These are phyloP conservation scores for Macheiramphus alcinus DNA, from an alignment of 2,113 vertebrate genomes.

Conservation along the genomic window DNA sequence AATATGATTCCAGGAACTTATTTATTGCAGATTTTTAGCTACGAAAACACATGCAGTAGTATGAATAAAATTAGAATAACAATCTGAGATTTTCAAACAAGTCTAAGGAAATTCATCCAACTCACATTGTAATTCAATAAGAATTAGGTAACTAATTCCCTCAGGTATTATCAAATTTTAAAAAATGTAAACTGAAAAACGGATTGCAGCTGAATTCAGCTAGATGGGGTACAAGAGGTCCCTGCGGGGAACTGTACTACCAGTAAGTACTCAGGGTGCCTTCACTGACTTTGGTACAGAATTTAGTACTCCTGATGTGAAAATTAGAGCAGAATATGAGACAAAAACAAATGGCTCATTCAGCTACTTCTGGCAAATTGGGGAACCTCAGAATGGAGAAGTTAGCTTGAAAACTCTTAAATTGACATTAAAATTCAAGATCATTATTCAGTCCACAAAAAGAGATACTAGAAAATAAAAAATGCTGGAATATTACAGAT, in stretches of 20 bases:
- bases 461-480: background rate
- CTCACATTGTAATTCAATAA: background rate
- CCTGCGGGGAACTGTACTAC: background rate
- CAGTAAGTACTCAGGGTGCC: background rate
- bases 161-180: constrained; percentile 2
- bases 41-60: background rate
- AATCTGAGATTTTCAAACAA: constrained; percentile 7
- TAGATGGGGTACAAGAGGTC: background rate
- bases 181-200: constrained; percentile 11
- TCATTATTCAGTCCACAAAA: background rate
- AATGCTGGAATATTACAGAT: background rate
- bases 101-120: constrained; percentile 2
- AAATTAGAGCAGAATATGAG: background rate
- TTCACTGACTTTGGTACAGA: background rate
- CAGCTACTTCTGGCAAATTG: background rate
- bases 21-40: background rate
- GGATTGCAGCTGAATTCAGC: background rate
- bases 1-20: background rate
- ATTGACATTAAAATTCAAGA: background rate
- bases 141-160: constrained; percentile 25
- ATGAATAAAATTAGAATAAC: constrained; percentile 17
- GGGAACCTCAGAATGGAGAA: background rate
- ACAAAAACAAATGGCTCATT: background rate
- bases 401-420: background rate
- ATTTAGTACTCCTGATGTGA: background rate